Conservation (phyloP, 37 sponge, comb jelly and placozoan species). For the Halichondria panicea region DNA sequence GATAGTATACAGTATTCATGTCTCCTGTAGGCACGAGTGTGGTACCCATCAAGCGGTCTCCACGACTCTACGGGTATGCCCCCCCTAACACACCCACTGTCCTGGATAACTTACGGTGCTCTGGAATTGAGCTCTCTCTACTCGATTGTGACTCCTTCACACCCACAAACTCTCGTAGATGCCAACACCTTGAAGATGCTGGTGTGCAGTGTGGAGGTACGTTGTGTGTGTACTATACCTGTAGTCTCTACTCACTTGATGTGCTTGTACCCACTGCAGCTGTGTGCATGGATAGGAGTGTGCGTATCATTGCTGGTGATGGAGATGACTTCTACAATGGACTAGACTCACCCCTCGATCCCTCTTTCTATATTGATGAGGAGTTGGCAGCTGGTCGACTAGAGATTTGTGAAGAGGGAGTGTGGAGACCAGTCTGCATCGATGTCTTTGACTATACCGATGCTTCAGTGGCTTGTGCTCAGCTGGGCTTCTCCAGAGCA, state of each 20-base stretch:
- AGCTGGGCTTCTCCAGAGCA: too few species aligned
- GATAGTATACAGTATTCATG: too few species aligned
- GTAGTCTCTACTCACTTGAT: neutral
- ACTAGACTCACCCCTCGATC: neutral
- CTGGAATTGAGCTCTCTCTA: conserved; percentile 13
- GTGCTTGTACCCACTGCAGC: neutral
- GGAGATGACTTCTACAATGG: neutral
- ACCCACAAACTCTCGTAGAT: neutral
- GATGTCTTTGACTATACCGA: too few species aligned
- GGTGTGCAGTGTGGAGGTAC: conserved; percentile 17
- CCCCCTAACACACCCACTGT: conserved; percentile 2
- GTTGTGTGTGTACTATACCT: neutral
- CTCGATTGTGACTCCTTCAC: conserved; percentile 2
- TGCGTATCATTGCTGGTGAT: conserved; percentile 3
- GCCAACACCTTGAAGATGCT: conserved; percentile 9
- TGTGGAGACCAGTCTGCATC: neutral
- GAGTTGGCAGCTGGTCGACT: neutral
- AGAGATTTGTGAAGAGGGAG: neutral
- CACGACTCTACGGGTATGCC: neutral
- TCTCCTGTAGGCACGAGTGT: neutral
- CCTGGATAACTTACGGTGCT: conserved; percentile 20
- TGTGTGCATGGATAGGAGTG: conserved; percentile 2
- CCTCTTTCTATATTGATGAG: neutral
- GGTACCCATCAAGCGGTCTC: neutral
- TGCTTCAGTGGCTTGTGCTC: too few species aligned